Base-by-base conservation (phyloP, 2,888 invertebrate genomes). In the Perizoma affinitatum region DNA sequence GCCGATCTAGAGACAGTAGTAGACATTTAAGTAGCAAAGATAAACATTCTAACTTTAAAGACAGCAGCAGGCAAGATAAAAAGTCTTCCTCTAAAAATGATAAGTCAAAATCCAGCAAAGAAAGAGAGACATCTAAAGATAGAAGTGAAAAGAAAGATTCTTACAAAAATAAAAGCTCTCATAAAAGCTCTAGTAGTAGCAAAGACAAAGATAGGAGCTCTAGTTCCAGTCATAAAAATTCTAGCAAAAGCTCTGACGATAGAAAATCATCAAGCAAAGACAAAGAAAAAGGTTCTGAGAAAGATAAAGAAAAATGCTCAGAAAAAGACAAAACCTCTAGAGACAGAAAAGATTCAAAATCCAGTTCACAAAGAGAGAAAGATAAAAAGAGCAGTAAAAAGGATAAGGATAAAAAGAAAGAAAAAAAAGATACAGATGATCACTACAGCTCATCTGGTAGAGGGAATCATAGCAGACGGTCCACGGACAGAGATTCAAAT, bases 401-500 rank as follows among this genome's bases (percentile, higher is more conserved):
- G 61, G 89, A 88, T 22, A 89, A 93, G 78, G 86, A 83, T 40
- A 90, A 90, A 58, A 92, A 92, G 69, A 88, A 91, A 55, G 86
- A 84, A 33, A 93, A 93, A 72, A 94, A 94, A 75, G 86, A 92
- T 4, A 92, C 91, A 58, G 96, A 96, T 75, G 96, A 96, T 81
- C 96, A 96, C 77, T 95, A 94, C 60, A 94, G 94, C 70, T 88
- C 94, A 5, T 94, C 95, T 42, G 93, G 93, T 0, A 95, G 95
- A 74, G 93, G 93, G 8, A 93, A 93, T 45, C 93, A 94, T 54
- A 93, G 93, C 68, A 93, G 96, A 6, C 92, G 96, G 51, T 96
- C 96, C 0, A 96, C 96, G 0, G 97, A 96, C 71, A 92, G 96
- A 64, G 96, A 97, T 84, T 96, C 96, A 0, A 96, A 96, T 70